A percentile compares a stretch with the other conserved stretches of the same genome.
phyloP scores from a whole-genome alignment of 1,140 invertebrate species.

The Drosophila tani region DNA sequence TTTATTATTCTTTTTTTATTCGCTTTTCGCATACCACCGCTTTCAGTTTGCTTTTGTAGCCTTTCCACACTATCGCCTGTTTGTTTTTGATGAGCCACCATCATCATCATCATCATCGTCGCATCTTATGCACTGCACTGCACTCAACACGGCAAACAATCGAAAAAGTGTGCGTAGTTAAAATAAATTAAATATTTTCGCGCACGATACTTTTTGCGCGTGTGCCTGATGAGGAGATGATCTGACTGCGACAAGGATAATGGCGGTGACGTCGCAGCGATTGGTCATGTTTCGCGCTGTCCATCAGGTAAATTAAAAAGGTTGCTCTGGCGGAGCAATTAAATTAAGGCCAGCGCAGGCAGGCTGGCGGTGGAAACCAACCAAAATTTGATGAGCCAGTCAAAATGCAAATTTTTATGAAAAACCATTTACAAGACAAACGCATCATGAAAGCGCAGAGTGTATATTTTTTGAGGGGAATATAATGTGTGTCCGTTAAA shows the following conservation, averaged over 20 bases:
- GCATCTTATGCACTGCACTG: conserved; percentile 35
- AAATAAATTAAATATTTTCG: conserved; percentile 63
- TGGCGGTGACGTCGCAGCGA: conserved; percentile 11
- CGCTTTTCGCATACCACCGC: not conserved
- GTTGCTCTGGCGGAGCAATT: conserved; percentile 35
- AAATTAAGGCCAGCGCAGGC: conserved; percentile 21
- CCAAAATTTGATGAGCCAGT: conserved; percentile 43
- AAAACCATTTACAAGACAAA: conserved; percentile 36
- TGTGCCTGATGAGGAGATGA: conserved; percentile 39
- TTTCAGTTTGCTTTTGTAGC: conserved; percentile 35
- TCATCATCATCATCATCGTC: conserved; percentile 24
- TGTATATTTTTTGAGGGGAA: not conserved
- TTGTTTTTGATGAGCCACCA: conserved; percentile 57
- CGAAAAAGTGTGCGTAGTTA: conserved; percentile 41
- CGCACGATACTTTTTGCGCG: conserved; percentile 41
- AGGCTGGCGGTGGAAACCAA: not conserved
- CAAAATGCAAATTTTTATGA: conserved; percentile 49
- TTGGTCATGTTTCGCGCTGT: conserved; percentile 20
- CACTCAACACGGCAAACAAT: conserved; percentile 20
- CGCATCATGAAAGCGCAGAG: not conserved
- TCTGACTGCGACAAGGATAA: conserved; percentile 18
- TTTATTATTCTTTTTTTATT: conserved; percentile 7
- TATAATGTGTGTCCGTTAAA: not conserved
- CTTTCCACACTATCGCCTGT: conserved; percentile 50
- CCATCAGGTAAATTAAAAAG: conserved; percentile 64